These are phyloP conservation scores for Lepidurus apus DNA, from an alignment of 1,140 invertebrate genomes.

Conservation along the genomic window DNA sequence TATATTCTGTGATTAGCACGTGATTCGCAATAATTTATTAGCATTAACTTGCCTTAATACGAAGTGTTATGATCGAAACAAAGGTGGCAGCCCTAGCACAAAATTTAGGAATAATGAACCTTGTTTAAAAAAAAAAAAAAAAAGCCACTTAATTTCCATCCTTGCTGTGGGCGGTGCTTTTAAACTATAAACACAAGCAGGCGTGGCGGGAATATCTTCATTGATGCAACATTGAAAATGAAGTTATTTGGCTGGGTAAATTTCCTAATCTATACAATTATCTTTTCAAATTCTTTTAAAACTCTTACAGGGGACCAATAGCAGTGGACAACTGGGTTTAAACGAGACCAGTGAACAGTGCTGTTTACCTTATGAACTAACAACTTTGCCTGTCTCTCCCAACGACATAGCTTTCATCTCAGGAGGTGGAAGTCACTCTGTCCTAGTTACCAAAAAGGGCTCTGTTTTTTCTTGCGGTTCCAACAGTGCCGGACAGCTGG, in stretches of 20 bases:
- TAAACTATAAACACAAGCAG: background rate
- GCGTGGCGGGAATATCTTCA: background rate
- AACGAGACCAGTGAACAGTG: constrained; percentile 40
- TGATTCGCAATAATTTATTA: no score
- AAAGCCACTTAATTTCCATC: background rate
- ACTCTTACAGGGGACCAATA: constrained; percentile 68
- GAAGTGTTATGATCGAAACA: no score
- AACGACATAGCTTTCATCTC: constrained; percentile 48
- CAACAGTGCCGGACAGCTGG: constrained; percentile 43
- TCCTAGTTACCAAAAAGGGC: constrained; percentile 45
- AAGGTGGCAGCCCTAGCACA: no score
- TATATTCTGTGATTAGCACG: no score
- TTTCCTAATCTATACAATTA: background rate
- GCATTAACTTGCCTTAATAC: no score
- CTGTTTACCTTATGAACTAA: constrained; percentile 46
- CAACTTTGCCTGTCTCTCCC: constrained; percentile 46
- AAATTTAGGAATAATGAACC: no score
- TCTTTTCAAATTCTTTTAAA: constrained; percentile 24
- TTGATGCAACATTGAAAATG: background rate
- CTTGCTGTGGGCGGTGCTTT: background rate
- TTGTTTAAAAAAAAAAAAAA: no score
- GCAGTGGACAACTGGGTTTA: constrained; percentile 70
- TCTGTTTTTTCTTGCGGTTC: constrained; percentile 42
- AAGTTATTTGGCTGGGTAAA: constrained; percentile 2
- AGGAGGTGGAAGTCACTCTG: constrained; percentile 45